These are phyloP conservation scores for Eudasyphora cyanicolor DNA, from an alignment of 2,888 invertebrate species.

Conservation along the genomic window DNA sequence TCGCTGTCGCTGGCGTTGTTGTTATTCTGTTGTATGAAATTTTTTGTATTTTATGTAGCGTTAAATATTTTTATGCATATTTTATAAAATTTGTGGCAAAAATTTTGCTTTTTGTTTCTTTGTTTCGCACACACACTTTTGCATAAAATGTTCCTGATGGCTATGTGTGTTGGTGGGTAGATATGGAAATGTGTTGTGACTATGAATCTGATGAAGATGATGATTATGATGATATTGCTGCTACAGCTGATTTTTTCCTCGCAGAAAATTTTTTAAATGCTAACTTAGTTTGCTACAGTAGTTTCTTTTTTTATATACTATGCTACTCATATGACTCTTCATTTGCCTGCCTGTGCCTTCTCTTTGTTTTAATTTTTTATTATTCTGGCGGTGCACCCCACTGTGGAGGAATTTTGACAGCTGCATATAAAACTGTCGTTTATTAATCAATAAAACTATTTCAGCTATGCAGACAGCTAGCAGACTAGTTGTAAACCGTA, in stretches of 20 bases:
- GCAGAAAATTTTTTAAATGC: neutral
- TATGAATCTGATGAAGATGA: neutral
- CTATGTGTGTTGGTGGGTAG: neutral
- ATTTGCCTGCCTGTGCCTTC: neutral
- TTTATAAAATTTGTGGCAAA: constrained; percentile 65
- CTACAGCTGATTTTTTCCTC: neutral
- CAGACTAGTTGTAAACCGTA: too few species aligned
- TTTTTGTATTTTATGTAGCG: constrained; percentile 65
- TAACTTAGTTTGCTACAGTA: neutral
- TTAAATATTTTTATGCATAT: constrained; percentile 67
- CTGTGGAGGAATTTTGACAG: too few species aligned
- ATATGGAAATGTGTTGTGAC: constrained; percentile 14
- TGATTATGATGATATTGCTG: neutral
- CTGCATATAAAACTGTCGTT: too few species aligned
- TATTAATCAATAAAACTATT: too few species aligned
- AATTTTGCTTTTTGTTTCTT: constrained; percentile 25
- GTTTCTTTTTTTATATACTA: neutral
- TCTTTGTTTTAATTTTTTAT: too few species aligned
- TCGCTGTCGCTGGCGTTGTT: neutral
- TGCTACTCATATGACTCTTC: too few species aligned
- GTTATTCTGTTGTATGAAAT: constrained; percentile 26
- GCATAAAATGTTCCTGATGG: neutral
- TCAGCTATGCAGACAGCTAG: too few species aligned
- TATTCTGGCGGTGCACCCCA: too few species aligned
- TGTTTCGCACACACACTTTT: neutral